These are phyloP conservation scores for Caenorhabditis zanzibari DNA, from an alignment of 2,888 invertebrate species.

Conservation along the genomic window DNA sequence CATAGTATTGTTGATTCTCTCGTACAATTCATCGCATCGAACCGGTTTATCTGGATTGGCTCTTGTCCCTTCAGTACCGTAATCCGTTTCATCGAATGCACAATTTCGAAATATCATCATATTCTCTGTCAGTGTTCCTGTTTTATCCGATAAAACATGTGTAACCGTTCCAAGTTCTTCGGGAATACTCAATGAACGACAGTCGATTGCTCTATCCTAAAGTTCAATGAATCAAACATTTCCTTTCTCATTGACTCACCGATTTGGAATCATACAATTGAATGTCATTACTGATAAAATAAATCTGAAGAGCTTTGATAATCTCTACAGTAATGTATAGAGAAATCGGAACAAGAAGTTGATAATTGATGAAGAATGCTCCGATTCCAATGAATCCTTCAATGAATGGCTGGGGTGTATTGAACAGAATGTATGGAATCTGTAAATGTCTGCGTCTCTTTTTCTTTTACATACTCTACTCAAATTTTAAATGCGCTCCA, in stretches of 20 bases:
- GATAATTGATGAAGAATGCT: conserved; percentile 76
- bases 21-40: conserved; percentile 31
- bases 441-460: conserved; percentile 54
- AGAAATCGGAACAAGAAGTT: conserved; percentile 93
- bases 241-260: conserved; percentile 4
- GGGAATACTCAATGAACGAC: conserved; percentile 90
- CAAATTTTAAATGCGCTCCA: conserved; percentile 30
- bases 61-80: conserved; percentile 53
- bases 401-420: conserved; percentile 60
- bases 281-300: conserved; percentile 93
- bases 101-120: conserved; percentile 96
- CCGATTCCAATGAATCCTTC: conserved; percentile 71
- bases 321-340: conserved; percentile 97
- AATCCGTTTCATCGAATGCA: conserved; percentile 70
- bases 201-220: conserved; percentile 90
- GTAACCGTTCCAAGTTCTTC: conserved; percentile 88
- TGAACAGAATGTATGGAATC: conserved; percentile 60
- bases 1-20: conserved; percentile 43
- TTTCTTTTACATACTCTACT: conserved; percentile 15
- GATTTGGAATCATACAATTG: conserved; percentile 91
- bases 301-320: conserved; percentile 96
- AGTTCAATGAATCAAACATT: background rate
- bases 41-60: conserved; percentile 47
- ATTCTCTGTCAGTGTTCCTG: conserved; percentile 93
- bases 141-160: conserved; percentile 80